These are phyloP conservation scores for Eupsilia transversa DNA, from an alignment of 2,888 invertebrate genomes.

Conservation along the genomic window DNA sequence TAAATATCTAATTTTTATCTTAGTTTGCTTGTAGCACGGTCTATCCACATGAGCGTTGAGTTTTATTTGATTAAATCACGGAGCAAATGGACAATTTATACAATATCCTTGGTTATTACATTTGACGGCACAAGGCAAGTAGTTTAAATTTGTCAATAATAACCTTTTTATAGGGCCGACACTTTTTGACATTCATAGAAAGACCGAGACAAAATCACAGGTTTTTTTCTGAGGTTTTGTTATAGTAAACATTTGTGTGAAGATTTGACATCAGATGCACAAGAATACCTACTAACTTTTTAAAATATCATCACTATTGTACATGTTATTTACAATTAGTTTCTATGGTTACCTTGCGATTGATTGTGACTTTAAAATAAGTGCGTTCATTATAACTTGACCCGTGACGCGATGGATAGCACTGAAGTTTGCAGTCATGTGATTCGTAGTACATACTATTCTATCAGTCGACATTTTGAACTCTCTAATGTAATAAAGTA, in stretches of 20 bases:
- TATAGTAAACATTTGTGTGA: slow-evolving; percentile 15
- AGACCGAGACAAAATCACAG: neutral
- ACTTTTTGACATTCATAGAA: slow-evolving; percentile 14
- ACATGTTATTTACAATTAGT: slow-evolving; percentile 54
- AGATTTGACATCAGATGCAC: slow-evolving; percentile 26
- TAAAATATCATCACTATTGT: slow-evolving; percentile 8
- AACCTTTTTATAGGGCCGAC: neutral
- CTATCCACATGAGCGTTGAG: neutral
- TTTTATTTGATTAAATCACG: neutral
- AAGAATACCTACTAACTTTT: slow-evolving; percentile 6
- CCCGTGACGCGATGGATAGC: too few relatives aligned
- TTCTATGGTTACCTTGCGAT: slow-evolving; percentile 51
- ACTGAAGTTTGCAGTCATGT: too few relatives aligned
- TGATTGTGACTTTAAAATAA: neutral
- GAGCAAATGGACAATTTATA: neutral
- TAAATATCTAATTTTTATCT: neutral
- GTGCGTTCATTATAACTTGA: too few relatives aligned
- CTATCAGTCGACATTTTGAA: too few relatives aligned
- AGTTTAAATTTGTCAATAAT: neutral
- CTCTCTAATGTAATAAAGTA: too few relatives aligned
- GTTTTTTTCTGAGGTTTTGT: too few relatives aligned
- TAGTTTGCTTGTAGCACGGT: neutral
- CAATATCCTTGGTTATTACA: slow-evolving; percentile 8
- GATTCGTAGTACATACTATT: neutral
- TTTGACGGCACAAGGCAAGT: slow-evolving; percentile 6